Conservation (phyloP, 2,113 vertebrate genomes). For the Oncorhynchus masou region DNA sequence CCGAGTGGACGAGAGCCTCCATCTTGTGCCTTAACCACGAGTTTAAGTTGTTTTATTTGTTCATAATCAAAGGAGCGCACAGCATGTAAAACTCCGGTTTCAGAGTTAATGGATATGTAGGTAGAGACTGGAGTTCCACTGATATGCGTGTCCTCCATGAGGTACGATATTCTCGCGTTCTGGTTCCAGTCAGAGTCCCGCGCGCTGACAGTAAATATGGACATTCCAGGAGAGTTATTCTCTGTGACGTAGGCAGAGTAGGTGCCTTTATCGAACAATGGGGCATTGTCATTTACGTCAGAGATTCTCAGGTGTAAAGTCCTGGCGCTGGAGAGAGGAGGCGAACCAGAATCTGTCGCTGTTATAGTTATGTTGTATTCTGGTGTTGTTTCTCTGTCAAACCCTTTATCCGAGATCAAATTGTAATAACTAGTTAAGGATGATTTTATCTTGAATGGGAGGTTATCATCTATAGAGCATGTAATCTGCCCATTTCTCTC, state of each 20-base stretch:
- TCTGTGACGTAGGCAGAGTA: conserved; percentile 59
- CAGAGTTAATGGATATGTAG: conserved; percentile 63
- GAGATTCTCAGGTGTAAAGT: conserved; percentile 62
- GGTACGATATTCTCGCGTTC: conserved; percentile 29
- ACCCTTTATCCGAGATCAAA: conserved; percentile 39
- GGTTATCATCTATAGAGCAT: conserved; percentile 44
- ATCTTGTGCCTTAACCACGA: conserved; percentile 68
- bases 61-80: conserved; percentile 68
- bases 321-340: conserved; percentile 44
- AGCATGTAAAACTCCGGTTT: conserved; percentile 54
- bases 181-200: conserved; percentile 61
- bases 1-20: conserved; percentile 69
- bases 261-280: conserved; percentile 52
- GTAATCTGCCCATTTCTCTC: conserved; percentile 54
- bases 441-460: conserved; percentile 57
- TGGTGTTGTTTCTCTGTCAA: conserved; percentile 47
- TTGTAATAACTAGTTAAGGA: conserved; percentile 57
- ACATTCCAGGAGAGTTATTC: conserved; percentile 64
- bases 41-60: conserved; percentile 43
- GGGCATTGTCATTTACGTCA: conserved; percentile 79
- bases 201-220: conserved; percentile 48
- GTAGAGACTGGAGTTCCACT: conserved; percentile 57
- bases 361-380: conserved; percentile 57
- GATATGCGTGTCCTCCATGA: conserved; percentile 39
- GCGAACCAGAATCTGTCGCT: conserved; percentile 55